Evolutionary conservation across 1,140 invertebrate genomes (phyloP), one percentile per base, ranked within the genome.

Genomic region (Plectrocnemia conspersa): DNA sequence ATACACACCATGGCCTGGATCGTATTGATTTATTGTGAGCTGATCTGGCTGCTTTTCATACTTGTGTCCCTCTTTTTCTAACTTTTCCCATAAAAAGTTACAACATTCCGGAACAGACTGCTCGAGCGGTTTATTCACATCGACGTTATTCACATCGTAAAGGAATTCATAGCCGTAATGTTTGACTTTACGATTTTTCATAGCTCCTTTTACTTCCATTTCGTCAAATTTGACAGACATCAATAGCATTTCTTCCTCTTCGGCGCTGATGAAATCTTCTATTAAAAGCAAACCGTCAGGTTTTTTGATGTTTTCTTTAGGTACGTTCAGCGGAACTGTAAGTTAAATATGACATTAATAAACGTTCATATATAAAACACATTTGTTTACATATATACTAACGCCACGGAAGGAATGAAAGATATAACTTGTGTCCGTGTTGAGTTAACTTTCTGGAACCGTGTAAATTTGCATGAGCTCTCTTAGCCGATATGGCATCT

Each of bases 91-190:
- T 1, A 96, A 65, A 59, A 83, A 75, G 63, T 79, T 64, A 72
- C 87, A 90, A 47, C 81, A 73, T 5, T 67, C 22, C 0, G 93
- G 93, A 65, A 97, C 86, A 13, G 76, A 68, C 33, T 82, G 73
- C 15, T 67, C 33, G 25, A 93, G 72, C 1, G 87, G 86, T 32
- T 78, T 71, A 46, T 81, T 69, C 46, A 82, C 77, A 71, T 95
- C 84, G 3, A 97, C 86, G 75, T 88, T 87, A 73, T 98, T 98
- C 21, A 77, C 86, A 22, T 82, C 83, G 75, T 98, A 98, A 52
- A 83, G 75, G 70, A 98, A 98, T 68, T 93, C 89, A 72, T 87
- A 97, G 0, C 95, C 95, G 81, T 83, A 98, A 75, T 98, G 95
- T 68, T 85, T 88, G 0, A 97, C 94, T 74, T 80, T 77, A 36